Conservation (phyloP, 1,140 invertebrate genomes). For the Trichonephila clavipes region DNA sequence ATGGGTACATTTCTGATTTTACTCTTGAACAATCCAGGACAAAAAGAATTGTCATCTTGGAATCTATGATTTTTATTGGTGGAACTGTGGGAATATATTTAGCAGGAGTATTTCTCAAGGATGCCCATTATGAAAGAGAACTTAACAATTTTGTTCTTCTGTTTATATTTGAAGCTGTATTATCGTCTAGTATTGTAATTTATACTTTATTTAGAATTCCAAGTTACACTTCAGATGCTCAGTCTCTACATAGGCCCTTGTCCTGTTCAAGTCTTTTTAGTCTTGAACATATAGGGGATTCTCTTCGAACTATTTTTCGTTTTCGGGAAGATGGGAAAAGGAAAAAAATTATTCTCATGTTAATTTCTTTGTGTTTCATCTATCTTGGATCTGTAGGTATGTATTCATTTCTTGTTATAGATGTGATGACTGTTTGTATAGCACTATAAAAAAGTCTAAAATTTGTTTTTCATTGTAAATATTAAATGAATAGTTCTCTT, state of each 20-base stretch:
- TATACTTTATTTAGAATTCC: slow-evolving; percentile 81
- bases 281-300: slow-evolving; percentile 79
- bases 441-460: too few relatives aligned
- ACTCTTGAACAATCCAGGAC: slow-evolving; percentile 90
- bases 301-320: slow-evolving; percentile 79
- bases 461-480: too few relatives aligned
- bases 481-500: too few relatives aligned
- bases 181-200: slow-evolving; percentile 79
- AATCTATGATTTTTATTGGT: slow-evolving; percentile 84
- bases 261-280: slow-evolving; percentile 75
- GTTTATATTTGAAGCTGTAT: slow-evolving; percentile 79
- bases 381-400: slow-evolving; percentile 65
- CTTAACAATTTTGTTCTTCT: slow-evolving; percentile 78
- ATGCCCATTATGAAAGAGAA: slow-evolving; percentile 79
- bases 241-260: background rate
- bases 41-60: slow-evolving; percentile 89
- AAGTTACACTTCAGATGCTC: slow-evolving; percentile 64
- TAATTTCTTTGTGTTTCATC: slow-evolving; percentile 78
- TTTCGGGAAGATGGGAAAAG: slow-evolving; percentile 79
- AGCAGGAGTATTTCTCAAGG: slow-evolving; percentile 80
- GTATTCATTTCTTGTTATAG: background rate
- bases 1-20: slow-evolving; percentile 93
- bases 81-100: slow-evolving; percentile 81
- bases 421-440: too few relatives aligned
- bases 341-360: slow-evolving; percentile 79